Percentiles rank a stretch among this genome's conserved stretches.
Evolutionary conservation across 2,113 vertebrate species (phyloP).

Genomic region (Ptyas mucosa): DNA sequence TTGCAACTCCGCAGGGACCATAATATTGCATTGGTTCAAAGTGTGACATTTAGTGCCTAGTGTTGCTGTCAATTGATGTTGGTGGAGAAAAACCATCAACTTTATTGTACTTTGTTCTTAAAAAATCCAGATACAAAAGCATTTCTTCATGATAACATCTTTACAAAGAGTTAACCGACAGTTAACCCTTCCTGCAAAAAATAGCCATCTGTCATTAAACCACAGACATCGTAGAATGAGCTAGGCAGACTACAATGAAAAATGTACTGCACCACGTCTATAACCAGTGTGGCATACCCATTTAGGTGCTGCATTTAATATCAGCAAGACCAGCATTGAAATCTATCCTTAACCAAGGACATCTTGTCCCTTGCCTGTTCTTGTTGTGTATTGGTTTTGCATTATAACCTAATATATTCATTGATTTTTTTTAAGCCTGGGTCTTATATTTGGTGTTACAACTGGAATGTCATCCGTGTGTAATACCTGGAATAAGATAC

Average conservation of each 20-base stretch:
- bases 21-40: background rate
- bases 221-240: background rate
- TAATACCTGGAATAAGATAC: background rate
- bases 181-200: background rate
- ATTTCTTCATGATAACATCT: background rate
- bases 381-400: background rate
- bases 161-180: background rate
- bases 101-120: background rate
- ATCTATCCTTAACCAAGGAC: background rate
- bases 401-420: background rate
- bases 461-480: background rate
- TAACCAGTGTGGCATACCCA: background rate
- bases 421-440: background rate
- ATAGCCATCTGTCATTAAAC: background rate
- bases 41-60: background rate
- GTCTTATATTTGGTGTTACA: background rate
- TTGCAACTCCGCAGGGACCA: background rate
- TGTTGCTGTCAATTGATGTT: background rate
- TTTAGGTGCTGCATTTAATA: background rate
- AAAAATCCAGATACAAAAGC: background rate
- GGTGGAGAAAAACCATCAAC: background rate
- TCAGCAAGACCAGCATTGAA: background rate
- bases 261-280: background rate
- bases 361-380: background rate
- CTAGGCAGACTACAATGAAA: background rate